Evolutionary conservation across 2,113 vertebrate species (phyloP), one percentile per base, ranked within the genome.

Genomic region (Chaenogobius annularis): DNA sequence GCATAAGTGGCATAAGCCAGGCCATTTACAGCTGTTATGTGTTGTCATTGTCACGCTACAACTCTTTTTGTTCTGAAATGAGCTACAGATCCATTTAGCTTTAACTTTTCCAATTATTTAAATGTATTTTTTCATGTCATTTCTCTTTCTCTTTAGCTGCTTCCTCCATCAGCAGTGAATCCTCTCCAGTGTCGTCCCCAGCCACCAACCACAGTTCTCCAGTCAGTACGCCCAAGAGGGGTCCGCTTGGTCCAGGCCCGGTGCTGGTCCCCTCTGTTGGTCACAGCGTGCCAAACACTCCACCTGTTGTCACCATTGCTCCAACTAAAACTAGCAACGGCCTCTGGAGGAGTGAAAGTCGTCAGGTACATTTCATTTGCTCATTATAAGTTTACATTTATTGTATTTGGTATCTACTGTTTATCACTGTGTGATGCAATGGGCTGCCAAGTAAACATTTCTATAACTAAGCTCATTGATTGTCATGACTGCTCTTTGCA

Each of bases 121-220:
- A 3, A 19, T 50, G 17, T 46, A 43, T 22, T 68, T 56, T 46
- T 44, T 75, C 20, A 70, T 77, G 37, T 37, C 10, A 7, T 54
- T 59, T 69, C 17, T 70, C 20, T 80, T 47, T 77, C 40, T 67
- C 40, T 67, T 68, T 13, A 81, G 67, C 92, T 95, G 97, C 95
- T 3, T 99, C 98, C 52, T 99, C 98, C 10, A 97, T 99, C 92
- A 99, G 97, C 94, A 99, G 95, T 11, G 98, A 99, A 85, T 98
- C 98, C 0, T 99, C 97, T 46, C 98, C 96, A 0, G 97, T 98
- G 83, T 98, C 98, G 23, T 99, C 98, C 0, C 98, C 98, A 0
- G 98, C 97, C 89, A 98, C 98, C 88, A 99, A 99, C 89, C 98
- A 99, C 94, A 98, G 96, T 87, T 98, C 98, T 69, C 98, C 98